These are phyloP conservation scores for Anoura caudifer DNA, from an alignment of 2,113 vertebrate genomes.

Conservation along the genomic window DNA sequence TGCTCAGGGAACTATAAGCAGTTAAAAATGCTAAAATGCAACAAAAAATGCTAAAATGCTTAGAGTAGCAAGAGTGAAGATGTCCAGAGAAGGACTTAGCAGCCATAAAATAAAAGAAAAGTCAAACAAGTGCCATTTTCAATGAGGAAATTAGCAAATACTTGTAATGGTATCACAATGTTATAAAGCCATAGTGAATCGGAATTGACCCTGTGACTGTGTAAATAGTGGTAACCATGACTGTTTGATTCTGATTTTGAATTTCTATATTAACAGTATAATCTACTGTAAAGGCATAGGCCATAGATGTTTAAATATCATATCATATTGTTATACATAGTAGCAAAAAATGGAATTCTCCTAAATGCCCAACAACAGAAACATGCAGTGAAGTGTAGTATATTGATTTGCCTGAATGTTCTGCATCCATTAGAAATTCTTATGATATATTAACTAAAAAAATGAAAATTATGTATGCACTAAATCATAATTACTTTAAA, in stretches of 20 bases:
- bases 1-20: not conserved
- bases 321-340: not conserved
- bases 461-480: not conserved
- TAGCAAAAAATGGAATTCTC: not conserved
- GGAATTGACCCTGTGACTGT: not conserved
- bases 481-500: not conserved
- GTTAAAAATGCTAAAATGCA: not conserved
- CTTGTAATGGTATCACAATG: not conserved
- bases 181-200: not conserved
- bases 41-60: not conserved
- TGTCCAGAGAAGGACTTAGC: not conserved
- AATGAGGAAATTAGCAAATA: not conserved
- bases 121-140: not conserved
- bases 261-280: not conserved
- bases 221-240: not conserved
- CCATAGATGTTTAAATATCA: not conserved
- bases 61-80: not conserved
- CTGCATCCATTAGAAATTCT: not conserved
- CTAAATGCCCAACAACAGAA: not conserved
- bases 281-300: not conserved
- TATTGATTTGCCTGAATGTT: not conserved
- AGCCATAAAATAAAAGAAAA: not conserved
- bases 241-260: not conserved
- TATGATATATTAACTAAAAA: not conserved
- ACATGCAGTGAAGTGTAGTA: not conserved